These are phyloP conservation scores for Dendrocincla tyrannina DNA, from an alignment of 2,797 vertebrate genomes.

Conservation along the genomic window DNA sequence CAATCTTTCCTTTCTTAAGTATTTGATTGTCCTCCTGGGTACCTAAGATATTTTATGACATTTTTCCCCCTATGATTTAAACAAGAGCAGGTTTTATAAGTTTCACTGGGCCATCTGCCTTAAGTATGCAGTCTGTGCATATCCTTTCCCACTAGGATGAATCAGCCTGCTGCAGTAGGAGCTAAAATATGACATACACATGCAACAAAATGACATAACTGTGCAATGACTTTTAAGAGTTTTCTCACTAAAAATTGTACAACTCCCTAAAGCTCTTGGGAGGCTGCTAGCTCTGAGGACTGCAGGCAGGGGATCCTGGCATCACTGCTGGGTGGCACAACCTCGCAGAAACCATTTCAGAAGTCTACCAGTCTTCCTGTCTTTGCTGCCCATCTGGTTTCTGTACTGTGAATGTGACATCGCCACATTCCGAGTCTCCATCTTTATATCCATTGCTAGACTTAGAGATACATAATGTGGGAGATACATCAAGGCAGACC, in stretches of 20 bases:
- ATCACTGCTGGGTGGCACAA: background rate
- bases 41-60: background rate
- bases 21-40: background rate
- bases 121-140: background rate
- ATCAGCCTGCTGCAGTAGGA: background rate
- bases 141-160: conserved; percentile 27
- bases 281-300: background rate
- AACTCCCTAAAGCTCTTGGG: background rate
- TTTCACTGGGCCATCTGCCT: background rate
- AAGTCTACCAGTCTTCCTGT: background rate
- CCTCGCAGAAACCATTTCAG: background rate
- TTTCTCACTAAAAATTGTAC: background rate
- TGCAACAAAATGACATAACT: background rate
- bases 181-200: background rate
- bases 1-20: background rate
- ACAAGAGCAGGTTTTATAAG: background rate
- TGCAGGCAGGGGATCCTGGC: background rate
- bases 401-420: background rate
- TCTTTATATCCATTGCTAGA: background rate
- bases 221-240: background rate
- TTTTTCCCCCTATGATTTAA: background rate
- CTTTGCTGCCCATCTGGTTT: background rate
- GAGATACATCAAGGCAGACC: background rate
- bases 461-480: background rate
- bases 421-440: background rate